Base-by-base conservation (phyloP, 2,888 invertebrate species). In the Zaprionus obscuricornis region DNA sequence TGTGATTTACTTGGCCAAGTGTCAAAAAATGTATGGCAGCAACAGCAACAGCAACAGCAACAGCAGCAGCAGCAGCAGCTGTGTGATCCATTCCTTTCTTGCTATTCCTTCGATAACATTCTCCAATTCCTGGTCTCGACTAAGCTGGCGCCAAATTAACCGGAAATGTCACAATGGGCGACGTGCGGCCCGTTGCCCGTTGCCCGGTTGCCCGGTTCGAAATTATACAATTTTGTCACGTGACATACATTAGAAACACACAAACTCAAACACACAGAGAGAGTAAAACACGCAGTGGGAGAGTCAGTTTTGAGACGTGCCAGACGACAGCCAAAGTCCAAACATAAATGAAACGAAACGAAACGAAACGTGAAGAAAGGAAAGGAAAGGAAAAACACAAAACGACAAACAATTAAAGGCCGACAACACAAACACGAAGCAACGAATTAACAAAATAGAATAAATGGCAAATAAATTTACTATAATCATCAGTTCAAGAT, bases 171-270 rank as follows among this genome's bases (percentile, higher is more conserved):
- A 85, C 79, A 85, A 82, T 71, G 82, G 74, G 84, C 85, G 85
- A 83, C 85, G 79, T 83, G 85, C 85, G 81, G 82, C 63, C 57
- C 58, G 63, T 36, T 66, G 63, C 66, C 63, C 63, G 63, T 66
- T 22, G 63, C 84, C 82, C 77, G 82, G n/a, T 62, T 69, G 69
- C 69, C 68, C 70, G 72, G 59, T 81, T 71, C 66, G 59, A 74
- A 88, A 83, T 76, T 83, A 87, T 86, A 85, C 76, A 85, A 88
- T 85, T 84, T 86, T 87, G 87, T 87, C 87, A 87, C 87, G 87
- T 88, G 86, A 87, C 83, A 77, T 71, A 76, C 74, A 74, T 83
- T 74, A 79, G 77, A 82, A 84, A 49, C 43, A 56, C 31, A 60
- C 60, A 50, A 27, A 52, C 31, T 46, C 40, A 77, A 13, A 55